Evolutionary conservation across 2,113 vertebrate species (phyloP).

Genomic region (Pseudolaguvia tuberculata): DNA sequence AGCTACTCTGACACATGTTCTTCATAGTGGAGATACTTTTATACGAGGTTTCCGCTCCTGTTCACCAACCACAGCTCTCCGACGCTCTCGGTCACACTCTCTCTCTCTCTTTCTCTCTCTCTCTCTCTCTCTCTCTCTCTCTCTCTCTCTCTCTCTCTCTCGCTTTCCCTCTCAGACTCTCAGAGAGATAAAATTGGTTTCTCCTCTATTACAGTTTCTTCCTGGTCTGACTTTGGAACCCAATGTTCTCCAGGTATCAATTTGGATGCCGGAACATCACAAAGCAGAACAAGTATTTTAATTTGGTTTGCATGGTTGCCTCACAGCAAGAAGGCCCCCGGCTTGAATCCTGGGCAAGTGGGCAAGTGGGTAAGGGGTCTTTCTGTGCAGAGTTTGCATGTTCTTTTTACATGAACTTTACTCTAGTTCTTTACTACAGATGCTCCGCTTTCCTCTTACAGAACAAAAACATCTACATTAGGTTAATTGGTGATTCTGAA

Average conservation of each 20-base stretch:
- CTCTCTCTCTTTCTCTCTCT: conserved; percentile 46
- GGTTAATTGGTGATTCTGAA: too few relatives aligned
- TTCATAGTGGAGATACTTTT: conserved; percentile 60
- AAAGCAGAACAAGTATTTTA: conserved; percentile 17
- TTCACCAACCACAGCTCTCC: conserved; percentile 42
- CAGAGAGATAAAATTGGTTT: conserved; percentile 72
- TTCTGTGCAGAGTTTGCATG: too few relatives aligned
- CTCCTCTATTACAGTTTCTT: conserved; percentile 62
- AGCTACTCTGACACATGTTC: conserved; percentile 52
- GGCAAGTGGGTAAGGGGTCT: too few relatives aligned
- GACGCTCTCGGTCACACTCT: conserved; percentile 51
- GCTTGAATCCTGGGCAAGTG: too few relatives aligned
- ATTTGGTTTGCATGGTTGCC: too few relatives aligned
- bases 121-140: conserved; percentile 52
- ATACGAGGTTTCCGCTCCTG: conserved; percentile 61
- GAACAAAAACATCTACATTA: too few relatives aligned
- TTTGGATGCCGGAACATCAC: conserved; percentile 43
- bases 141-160: conserved; percentile 53
- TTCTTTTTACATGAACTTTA: too few relatives aligned
- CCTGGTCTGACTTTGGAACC: conserved; percentile 52
- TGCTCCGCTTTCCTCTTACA: too few relatives aligned
- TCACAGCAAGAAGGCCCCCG: too few relatives aligned
- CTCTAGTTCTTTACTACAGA: too few relatives aligned
- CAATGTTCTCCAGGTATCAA: conserved; percentile 55
- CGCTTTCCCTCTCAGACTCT: conserved; percentile 43